Evolutionary conservation across 2,113 vertebrate species (phyloP).

Genomic region (Tetrax tetrax): DNA sequence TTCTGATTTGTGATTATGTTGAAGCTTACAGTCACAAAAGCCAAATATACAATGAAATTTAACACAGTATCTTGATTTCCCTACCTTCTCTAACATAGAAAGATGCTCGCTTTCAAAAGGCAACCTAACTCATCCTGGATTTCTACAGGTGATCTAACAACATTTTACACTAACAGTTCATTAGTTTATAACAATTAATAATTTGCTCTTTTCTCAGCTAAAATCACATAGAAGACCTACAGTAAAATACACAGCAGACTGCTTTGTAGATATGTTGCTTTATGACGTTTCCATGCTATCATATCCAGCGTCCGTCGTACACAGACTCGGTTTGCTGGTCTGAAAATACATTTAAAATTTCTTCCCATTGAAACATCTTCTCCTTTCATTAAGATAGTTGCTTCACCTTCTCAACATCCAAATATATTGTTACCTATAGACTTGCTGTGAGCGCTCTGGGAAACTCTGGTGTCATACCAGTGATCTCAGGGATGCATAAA

Average conservation of each 20-base stretch:
- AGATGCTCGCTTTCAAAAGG: neutral
- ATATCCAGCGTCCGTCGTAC: fast-evolving
- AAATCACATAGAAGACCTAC: neutral
- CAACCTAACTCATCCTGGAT: neutral
- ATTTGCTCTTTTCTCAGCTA: neutral
- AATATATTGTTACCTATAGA: neutral
- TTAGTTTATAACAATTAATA: neutral
- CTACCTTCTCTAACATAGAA: neutral
- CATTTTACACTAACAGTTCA: neutral
- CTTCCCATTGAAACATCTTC: neutral
- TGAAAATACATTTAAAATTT: neutral
- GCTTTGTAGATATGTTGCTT: neutral
- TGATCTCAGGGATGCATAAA: neutral
- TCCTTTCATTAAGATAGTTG: neutral
- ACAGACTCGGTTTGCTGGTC: neutral
- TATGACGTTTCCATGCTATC: neutral
- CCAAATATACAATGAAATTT: neutral
- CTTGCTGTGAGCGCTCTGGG: neutral
- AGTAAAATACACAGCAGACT: neutral
- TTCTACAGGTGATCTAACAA: neutral
- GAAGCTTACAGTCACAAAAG: neutral
- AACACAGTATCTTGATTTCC: neutral
- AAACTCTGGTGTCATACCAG: neutral
- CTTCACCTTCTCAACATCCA: neutral
- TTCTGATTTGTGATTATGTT: neutral